A percentile compares a stretch with the other conserved stretches of the same genome.
Evolutionary conservation across 2,113 vertebrate genomes (phyloP).

Genomic region (Mellivora capensis): DNA sequence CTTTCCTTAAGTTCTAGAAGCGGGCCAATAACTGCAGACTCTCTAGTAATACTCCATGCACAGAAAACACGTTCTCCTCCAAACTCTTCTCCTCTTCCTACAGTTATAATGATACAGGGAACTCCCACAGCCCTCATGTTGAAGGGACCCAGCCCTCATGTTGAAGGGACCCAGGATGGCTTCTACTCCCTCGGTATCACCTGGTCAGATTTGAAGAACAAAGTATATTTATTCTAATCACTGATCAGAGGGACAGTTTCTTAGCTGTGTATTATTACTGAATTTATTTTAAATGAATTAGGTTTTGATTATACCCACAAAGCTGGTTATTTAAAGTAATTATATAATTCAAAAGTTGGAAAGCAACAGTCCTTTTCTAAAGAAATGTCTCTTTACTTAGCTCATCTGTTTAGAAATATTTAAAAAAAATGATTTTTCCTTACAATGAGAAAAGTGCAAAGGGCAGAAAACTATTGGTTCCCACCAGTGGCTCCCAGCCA

Average conservation of each 20-base stretch:
- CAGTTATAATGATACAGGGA: neutral
- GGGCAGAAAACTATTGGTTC: neutral
- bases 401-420: conserved; percentile 20
- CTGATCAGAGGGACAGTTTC: neutral
- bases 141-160: neutral
- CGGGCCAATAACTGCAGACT: neutral
- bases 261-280: neutral
- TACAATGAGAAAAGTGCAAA: neutral
- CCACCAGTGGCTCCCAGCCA: neutral
- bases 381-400: conserved; percentile 33
- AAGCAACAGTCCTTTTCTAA: conserved; percentile 19
- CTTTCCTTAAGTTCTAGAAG: neutral
- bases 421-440: neutral
- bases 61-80: neutral
- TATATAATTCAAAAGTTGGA: conserved; percentile 9
- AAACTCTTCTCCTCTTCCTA: neutral
- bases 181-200: neutral
- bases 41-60: neutral
- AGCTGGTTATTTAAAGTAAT: conserved; percentile 45
- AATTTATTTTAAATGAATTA: conserved; percentile 54
- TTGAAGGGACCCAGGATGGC: neutral
- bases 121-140: accelerated
- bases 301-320: conserved; percentile 18
- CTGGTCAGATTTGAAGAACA: neutral
- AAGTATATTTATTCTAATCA: conserved; percentile 42